A percentile compares a stretch with the other conserved stretches of the same genome.
Conservation (phyloP, 2,797 vertebrate species). For the Rhinichthys osculus region DNA sequence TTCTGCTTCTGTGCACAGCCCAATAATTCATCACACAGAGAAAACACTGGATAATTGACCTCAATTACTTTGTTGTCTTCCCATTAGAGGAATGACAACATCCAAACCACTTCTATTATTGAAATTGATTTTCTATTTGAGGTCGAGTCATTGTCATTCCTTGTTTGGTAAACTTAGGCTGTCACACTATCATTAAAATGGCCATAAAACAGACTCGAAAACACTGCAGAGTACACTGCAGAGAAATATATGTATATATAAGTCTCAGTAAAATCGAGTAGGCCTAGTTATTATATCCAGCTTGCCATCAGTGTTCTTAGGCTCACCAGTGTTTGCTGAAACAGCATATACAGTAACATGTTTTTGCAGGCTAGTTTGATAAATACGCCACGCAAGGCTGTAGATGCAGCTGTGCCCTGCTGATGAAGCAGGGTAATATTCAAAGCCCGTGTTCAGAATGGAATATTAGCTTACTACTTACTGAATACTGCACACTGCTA, state of each 20-base stretch:
- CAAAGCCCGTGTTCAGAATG: neutral
- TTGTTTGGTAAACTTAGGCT: neutral
- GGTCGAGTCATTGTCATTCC: neutral
- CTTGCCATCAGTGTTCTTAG: conserved; percentile 13
- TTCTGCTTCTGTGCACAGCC: conserved; percentile 33
- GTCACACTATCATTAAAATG: neutral
- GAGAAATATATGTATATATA: no score
- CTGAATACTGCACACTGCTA: neutral
- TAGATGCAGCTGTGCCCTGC: conserved; percentile 9
- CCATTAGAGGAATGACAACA: conserved; percentile 43
- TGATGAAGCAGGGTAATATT: conserved; percentile 2
- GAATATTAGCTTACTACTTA: neutral
- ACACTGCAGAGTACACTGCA: no score
- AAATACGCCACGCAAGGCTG: neutral
- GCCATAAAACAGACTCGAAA: neutral
- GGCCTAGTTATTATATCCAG: conserved; percentile 9
- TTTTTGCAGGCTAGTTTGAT: conserved; percentile 20
- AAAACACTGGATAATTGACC: conserved; percentile 52
- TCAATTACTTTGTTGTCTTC: conserved; percentile 48
- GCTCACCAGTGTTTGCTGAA: conserved; percentile 10
- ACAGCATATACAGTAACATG: conserved; percentile 4
- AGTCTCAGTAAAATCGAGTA: neutral
- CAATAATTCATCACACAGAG: conserved; percentile 36
- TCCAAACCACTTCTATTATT: conserved; percentile 35
- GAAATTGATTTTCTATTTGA: conserved; percentile 30